Evolutionary conservation across 2,113 vertebrate genomes (phyloP), one percentile per base, ranked within the genome.

Genomic region (Ceyx margarethae): DNA sequence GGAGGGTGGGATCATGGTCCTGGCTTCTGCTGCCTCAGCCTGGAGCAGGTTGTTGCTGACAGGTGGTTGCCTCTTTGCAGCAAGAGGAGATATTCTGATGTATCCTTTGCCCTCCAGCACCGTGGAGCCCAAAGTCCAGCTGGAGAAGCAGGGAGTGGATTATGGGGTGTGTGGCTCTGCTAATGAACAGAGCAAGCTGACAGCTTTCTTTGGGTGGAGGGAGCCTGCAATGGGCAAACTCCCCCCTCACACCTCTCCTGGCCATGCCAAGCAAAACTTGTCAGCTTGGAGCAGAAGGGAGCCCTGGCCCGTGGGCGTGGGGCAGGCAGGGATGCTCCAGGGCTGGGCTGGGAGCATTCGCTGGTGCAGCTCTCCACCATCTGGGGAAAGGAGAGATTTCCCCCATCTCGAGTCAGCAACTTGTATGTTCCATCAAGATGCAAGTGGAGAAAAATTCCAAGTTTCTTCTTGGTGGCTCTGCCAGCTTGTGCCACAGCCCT

Each of bases 281-380:
- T 61, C 26, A 69, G 67, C 69, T 58, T 29, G 0, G 29, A 95
- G 62, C 96, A 97, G 96, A 96, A 91, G 91, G 95, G 84, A 95
- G 78, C 89, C 79, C 75, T 60, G 68, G 35, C 85, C 81, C 19
- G 2, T 25, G 11, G 5, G 62, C 3, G 13, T 1, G 6, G 67
- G n/a, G 57, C 56, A 57, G 29, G 20, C 56, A 35, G 48, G 35
- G 58, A 54, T 61, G 62, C 57, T 81, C 40, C 1, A 1, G 56
- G 35, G 48, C 29, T 31, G 54, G 64, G 56, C 23, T 72, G 66
- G 15, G 12, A 61, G 78, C 75, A 85, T 91, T 77, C 6, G 8
- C 66, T 56, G 57, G 58, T 7, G 3, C 73, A 73, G 64, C 81
- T 82, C 8, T 28, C 42, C 17, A 15, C 66, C 88, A 81, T 89